Conservation (phyloP, 2,113 vertebrate species). For the Poeciliopsis turrubarensis region DNA sequence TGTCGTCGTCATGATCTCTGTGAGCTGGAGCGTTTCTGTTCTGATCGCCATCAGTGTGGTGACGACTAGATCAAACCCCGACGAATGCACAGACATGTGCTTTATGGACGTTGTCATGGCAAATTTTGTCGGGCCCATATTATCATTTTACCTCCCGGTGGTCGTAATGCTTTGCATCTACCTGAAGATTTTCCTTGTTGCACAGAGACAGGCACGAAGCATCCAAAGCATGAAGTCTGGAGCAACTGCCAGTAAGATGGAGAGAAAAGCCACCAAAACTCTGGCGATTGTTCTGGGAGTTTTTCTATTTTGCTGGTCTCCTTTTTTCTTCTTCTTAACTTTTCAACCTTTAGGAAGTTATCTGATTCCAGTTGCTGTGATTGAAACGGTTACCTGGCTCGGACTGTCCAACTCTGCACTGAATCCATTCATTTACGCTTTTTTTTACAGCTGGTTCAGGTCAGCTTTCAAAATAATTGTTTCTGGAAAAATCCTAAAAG, state of each 20-base stretch:
- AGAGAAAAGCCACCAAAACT: conserved; percentile 15
- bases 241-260: conserved; percentile 9
- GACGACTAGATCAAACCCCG: neutral
- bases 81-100: neutral
- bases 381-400: conserved; percentile 34
- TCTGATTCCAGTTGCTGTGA: neutral
- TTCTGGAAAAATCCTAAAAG: conserved; percentile 43
- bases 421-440: conserved; percentile 53
- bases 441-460: conserved; percentile 58
- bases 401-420: conserved; percentile 45
- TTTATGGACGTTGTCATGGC: neutral
- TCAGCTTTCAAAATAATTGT: conserved; percentile 35
- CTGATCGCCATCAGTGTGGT: conserved; percentile 76
- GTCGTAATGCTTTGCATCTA: conserved; percentile 37
- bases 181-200: conserved; percentile 45
- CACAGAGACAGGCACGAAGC: conserved; percentile 27
- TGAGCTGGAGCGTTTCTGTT: conserved; percentile 81
- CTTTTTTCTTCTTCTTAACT: conserved; percentile 35
- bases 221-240: conserved; percentile 22
- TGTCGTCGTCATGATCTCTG: conserved; percentile 76
- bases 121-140: neutral
- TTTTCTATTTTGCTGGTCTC: conserved; percentile 32
- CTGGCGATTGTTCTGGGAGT: conserved; percentile 36
- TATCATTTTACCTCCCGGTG: conserved; percentile 40
- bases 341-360: too few relatives aligned